These are phyloP conservation scores for Campylomormyrus tamandua DNA, from an alignment of 2,113 vertebrate species.

Conservation along the genomic window DNA sequence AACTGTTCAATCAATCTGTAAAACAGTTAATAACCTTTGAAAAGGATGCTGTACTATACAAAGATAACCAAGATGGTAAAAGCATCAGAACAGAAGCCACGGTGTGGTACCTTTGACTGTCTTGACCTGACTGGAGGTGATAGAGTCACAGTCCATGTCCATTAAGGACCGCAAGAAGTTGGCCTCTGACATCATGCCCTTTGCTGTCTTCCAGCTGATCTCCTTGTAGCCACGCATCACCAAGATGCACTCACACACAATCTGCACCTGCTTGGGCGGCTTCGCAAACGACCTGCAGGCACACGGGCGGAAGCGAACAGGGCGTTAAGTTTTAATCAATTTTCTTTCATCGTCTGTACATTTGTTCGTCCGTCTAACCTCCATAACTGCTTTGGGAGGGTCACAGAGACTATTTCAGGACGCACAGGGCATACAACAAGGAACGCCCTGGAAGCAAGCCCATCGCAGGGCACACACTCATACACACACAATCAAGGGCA, in stretches of 20 bases:
- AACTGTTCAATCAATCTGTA: not conserved
- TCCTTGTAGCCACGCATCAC: conserved; percentile 86
- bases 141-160: conserved; percentile 82
- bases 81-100: not conserved
- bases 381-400: not conserved
- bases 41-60: not conserved
- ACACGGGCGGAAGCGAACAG: not conserved
- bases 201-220: conserved; percentile 85
- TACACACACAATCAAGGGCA: not conserved
- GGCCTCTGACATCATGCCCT: conserved; percentile 91
- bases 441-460: not conserved
- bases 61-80: not conserved
- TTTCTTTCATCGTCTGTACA: not conserved
- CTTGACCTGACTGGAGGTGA: conserved; percentile 69
- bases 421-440: not conserved
- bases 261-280: conserved; percentile 86
- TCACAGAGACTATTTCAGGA: not conserved
- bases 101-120: conserved; percentile 68
- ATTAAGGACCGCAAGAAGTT: conserved; percentile 82
- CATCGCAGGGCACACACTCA: not conserved
- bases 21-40: not conserved
- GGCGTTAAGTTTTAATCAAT: not conserved
- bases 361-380: not conserved
- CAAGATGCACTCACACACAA: conserved; percentile 88
- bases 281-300: conserved; percentile 82